Conservation (phyloP, 2,113 vertebrate genomes). For the Brachypodius melanocephalos region DNA sequence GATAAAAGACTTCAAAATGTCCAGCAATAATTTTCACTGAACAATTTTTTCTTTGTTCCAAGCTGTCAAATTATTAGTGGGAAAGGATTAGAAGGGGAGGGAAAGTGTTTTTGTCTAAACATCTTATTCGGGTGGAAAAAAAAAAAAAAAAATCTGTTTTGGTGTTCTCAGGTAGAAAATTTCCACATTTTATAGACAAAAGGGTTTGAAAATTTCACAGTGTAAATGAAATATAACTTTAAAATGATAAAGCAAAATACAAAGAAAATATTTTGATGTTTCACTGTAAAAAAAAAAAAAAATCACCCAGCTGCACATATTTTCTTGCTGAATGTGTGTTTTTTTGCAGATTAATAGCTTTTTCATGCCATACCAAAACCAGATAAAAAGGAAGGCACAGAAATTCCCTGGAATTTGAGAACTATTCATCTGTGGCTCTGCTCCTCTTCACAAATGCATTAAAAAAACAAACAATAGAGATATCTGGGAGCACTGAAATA, state of each 20-base stretch:
- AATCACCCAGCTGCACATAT: not conserved
- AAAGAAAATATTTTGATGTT: not conserved
- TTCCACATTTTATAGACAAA: not conserved
- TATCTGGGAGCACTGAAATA: not conserved
- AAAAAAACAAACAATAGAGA: not conserved
- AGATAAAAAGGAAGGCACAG: not conserved
- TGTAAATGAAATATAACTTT: not conserved
- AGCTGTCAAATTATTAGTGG: slow-evolving; percentile 11
- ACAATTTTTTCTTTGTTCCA: slow-evolving; percentile 41
- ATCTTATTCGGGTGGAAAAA: not conserved
- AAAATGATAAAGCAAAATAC: not conserved
- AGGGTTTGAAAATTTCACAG: not conserved
- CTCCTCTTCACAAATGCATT: not conserved
- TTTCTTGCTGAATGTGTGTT: not conserved
- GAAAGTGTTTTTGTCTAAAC: not conserved
- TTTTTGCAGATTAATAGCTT: not conserved
- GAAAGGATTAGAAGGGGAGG: slow-evolving; percentile 6
- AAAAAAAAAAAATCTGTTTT: not conserved
- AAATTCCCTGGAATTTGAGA: not conserved
- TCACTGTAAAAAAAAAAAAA: not conserved
- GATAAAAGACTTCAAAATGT: slow-evolving; percentile 52
- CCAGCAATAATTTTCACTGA: slow-evolving; percentile 49
- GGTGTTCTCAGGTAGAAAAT: not conserved
- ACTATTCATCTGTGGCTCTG: not conserved
- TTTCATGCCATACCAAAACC: not conserved